Evolutionary conservation across 1,140 invertebrate genomes (phyloP), one percentile per base, ranked within the genome.

Genomic region (Diabrotica undecimpunctata): DNA sequence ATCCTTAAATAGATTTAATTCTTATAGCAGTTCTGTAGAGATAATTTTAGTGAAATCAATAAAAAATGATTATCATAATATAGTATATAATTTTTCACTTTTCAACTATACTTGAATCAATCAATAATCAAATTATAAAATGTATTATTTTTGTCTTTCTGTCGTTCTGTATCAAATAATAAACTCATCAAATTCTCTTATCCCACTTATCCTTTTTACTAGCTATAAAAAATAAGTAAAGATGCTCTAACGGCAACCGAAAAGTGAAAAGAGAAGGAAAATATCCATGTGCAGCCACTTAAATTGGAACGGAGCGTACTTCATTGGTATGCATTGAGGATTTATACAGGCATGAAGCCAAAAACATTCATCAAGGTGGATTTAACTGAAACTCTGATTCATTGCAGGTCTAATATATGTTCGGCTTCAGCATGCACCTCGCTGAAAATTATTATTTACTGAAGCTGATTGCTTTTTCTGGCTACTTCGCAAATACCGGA

Each of bases 291-390:
- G 69, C 62, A 66, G 74, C 68, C 66, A 73, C 70, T 74, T 69
- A 68, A 72, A 70, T 63, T 61, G 71, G 67, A 63, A 74, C 66
- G 63, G 72, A 75, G 72, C 67, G 70, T 73, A 79, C 77, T 78
- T 78, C 77, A 78, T 78, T 78, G 75, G 74, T 78, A 78, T 78
- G 77, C 77, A 78, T 78, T 78, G 77, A 78, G 77, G 77, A 78
- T 78, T 78, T 78, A 78, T 78, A 76, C 77, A 75, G 75, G 77
- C 77, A 76, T 76, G 74, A 75, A 75, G 77, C 75, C 76, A 78
- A 77, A 78, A 78, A 75, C 76, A 78, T 78, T 78, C 76, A 78
- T 78, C 76, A 78, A 78, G 74, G 76, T 77, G 76, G 76, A 78
- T 78, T 78, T 78, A 75, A 71, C 76, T 77, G 75, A 78, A 78